Conservation (phyloP, 2,113 vertebrate species). For the Tragelaphus imberbis region DNA sequence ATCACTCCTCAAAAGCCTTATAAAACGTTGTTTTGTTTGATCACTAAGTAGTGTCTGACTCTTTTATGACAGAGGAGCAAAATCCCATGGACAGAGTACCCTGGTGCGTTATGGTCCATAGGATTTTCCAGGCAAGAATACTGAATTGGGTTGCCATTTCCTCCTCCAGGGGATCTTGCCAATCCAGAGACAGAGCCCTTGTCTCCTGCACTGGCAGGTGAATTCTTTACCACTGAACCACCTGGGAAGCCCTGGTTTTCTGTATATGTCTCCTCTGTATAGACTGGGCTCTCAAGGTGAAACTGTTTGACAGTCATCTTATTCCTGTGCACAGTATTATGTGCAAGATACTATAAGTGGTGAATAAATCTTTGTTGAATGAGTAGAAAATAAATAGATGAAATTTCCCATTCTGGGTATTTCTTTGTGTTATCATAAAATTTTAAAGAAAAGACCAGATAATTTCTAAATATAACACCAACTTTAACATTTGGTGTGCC, state of each 20-base stretch:
- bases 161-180: not conserved
- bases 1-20: not conserved
- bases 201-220: not conserved
- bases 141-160: not conserved
- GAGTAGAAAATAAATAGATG: not conserved
- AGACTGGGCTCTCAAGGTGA: not conserved
- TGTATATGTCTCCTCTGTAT: not conserved
- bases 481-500: not conserved
- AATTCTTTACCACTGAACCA: not conserved
- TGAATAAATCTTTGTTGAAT: not conserved
- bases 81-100: not conserved
- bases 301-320: not conserved
- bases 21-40: not conserved
- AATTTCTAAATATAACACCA: not conserved
- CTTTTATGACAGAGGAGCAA: not conserved
- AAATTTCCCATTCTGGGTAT: not conserved
- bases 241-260: not conserved
- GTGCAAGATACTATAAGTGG: not conserved
- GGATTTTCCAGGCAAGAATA: not conserved
- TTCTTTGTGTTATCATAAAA: not conserved
- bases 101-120: not conserved
- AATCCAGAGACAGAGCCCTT: not conserved
- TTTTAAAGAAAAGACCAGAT: constrained; percentile 8
- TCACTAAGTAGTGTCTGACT: not conserved
- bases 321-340: not conserved